These are phyloP conservation scores for Deroptyus accipitrinus DNA, from an alignment of 2,113 vertebrate species.

Conservation along the genomic window DNA sequence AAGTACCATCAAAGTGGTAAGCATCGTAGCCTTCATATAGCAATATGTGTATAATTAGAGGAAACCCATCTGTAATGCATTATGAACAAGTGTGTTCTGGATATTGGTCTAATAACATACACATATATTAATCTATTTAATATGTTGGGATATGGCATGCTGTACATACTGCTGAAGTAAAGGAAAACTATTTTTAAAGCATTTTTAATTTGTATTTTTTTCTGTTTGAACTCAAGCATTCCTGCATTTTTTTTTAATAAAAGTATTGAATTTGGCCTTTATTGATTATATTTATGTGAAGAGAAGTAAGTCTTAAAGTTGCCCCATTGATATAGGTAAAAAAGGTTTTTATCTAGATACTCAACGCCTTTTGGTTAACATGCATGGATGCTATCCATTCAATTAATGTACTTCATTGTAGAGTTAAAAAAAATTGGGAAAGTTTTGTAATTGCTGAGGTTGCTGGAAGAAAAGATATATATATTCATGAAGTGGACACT, in stretches of 20 bases:
- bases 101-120: background rate
- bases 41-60: constrained; percentile 44
- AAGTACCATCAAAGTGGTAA: constrained; percentile 26
- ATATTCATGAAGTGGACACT: background rate
- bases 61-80: constrained; percentile 27
- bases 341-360: background rate
- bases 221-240: background rate
- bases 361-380: background rate
- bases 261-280: background rate
- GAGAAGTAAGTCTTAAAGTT: background rate
- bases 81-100: background rate
- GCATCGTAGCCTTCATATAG: background rate
- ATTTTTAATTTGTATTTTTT: background rate
- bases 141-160: background rate
- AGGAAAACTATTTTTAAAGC: background rate
- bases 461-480: background rate
- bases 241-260: background rate
- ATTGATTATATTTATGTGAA: background rate
- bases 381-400: fast-evolving
- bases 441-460: constrained; percentile 27
- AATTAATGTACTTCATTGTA: background rate
- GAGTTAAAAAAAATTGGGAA: background rate
- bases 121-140: background rate
- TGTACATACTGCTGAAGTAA: background rate
- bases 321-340: background rate